Base-by-base conservation (phyloP, 2,888 invertebrate species). In the Phanerotoma sp. region DNA sequence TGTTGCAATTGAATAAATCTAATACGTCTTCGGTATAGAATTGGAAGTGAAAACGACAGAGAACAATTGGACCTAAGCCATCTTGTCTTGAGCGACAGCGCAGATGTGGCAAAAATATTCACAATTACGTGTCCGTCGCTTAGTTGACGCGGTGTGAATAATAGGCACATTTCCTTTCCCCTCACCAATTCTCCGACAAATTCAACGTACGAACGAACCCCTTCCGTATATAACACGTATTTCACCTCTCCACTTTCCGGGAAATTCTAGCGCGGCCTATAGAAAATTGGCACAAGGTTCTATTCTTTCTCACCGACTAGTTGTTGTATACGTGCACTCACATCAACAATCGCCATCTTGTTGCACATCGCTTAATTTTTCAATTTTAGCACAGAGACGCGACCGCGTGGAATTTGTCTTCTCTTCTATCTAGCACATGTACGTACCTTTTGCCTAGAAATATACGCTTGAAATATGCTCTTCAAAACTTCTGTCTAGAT, bases 71-170 rank as follows among this genome's bases (percentile, higher is more conserved):
- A 75, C 69, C 62, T 60, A 61, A 64, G 76, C 76, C 75, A 76
- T 73, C 63, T n/a, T n/a, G 59, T 60, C 58, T 65, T 72, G 74
- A 75, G 69, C 66, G 74, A 73, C 74, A 68, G 72, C 69, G 63
- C 75, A 72, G 70, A 74, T 74, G 73, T 69, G 67, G 66, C 72
- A 69, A 73, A 74, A 74, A 73, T 71, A 74, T 74, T 71, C 73
- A 73, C 74, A 74, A 75, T 75, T 75, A 73, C 73, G 65, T 66
- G 68, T 64, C 65, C 58, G 60, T 60, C 58, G 51, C 47, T 57
- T 53, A 47, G 51, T 55, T 58, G 61, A 57, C 53, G 52, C 61
- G 53, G 54, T 64, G 68, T 71, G 72, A 75, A 74, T 75, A 75
- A 74, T 71, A 69, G 69, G 66, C 44, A 35, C 25, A 21, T 51